Base-by-base conservation (phyloP, 2,797 vertebrate genomes). In the Molossus alvarezi region DNA sequence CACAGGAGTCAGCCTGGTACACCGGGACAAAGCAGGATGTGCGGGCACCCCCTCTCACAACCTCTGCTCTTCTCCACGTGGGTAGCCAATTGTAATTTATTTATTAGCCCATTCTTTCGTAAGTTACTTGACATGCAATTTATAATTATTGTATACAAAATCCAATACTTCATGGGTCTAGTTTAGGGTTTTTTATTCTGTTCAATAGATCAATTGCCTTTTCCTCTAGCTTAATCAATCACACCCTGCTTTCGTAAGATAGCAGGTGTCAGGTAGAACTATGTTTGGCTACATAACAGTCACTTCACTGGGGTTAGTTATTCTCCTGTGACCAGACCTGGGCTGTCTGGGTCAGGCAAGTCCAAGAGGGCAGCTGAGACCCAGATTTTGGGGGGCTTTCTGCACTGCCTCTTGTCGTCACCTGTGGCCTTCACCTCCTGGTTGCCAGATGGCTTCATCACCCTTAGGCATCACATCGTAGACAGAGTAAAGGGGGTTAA, bases 1-100 rank as follows among this genome's bases (percentile, higher is more conserved):
- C 18, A 53, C 18, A 2, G 25, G 1, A 13, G 6, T 25, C n/a
- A n/a, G 13, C 1, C 5, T 9, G 12, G 18, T 27, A 6, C 33
- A 10, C 64, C 53, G 2, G 13, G 27, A 3, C 25, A 29, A 75
- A 48, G 8, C n/a, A 13, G 41, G 55, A 6, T 33, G 0, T 20
- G 18, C 58, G n/a, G 62, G 21, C 4, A 0, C 25, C 60, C 29
- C 29, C n/a, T n/a, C 41, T 55, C 9, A 6, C 1, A 4, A 58
- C 2, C 51, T 58, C 37, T 33, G 17, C 73, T 79, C 14, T 92
- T 71, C 73, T 17, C 9, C 11, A 9, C 15, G 62, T 48, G 8
- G 51, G 29, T 57, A 57, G 15, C 11, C 57, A 85, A 9, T 51
- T 12, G 60, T 18, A 33, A 81, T 71, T 69, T 41, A 79, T 23